Evolutionary conservation across 2,888 invertebrate species (phyloP), one percentile per base, ranked within the genome.

Genomic region (Salpingus planirostris): DNA sequence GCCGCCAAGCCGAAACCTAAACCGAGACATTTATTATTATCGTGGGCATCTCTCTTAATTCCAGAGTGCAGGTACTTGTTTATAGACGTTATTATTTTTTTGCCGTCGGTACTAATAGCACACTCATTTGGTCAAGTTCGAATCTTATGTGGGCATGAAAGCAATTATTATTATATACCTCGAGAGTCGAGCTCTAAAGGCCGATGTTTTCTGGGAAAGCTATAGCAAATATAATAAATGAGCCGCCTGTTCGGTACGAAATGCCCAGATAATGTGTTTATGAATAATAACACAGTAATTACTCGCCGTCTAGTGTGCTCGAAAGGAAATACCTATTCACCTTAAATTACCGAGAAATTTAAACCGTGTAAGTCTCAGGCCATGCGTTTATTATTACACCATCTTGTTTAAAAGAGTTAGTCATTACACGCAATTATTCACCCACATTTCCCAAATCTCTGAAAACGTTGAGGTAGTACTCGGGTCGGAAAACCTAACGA

Each of bases 271-370:
- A 38, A 38, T 33, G 24, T 30, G 31, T 30, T 31, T 34, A 40
- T 43, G 41, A 41, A 41, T 41, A 42, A 42, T 42, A 38, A 36
- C 33, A 31, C 21, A 15, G 36, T 38, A 40, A 43, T 40, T 40
- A 40, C 25, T 28, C 32, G 33, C 30, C 29, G 32, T 38, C 38
- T 36, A 33, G 29, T 32, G 23, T 6, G 18, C 18, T 40, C 35
- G 37, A 33, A 33, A 44, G 44, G 44, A 40, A 44, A 44, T 44
- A 44, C 41, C 40, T 31, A 37, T 27, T 40, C 40, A 31, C 24
- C 30, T 39, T 31, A 24, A 24, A 38, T 40, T 42, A 37, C 37
- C 15, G 26, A 29, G 42, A 40, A 42, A 27, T 27, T 31, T 29
- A 15, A 31, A 15, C 26, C 22, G 30, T 30, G 26, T 29, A 23